These are phyloP conservation scores for Proales similis DNA, from an alignment of 1,140 invertebrate genomes.

Conservation along the genomic window DNA sequence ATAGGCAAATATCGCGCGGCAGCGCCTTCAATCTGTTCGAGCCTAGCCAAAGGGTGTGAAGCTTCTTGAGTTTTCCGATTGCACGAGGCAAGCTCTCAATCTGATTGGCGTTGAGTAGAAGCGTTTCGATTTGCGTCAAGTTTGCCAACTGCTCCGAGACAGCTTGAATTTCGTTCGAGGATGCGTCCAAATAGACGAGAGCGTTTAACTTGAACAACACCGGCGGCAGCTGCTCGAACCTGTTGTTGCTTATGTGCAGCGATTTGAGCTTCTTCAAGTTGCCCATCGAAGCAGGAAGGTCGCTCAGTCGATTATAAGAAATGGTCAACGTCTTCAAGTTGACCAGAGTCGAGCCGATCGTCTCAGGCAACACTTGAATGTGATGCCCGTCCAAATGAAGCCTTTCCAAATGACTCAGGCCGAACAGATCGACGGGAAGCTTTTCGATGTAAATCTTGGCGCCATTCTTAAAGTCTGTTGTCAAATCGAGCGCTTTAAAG, in stretches of 20 bases:
- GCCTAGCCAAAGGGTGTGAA: slow-evolving; percentile 50
- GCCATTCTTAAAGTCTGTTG: slow-evolving; percentile 50
- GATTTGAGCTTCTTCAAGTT: slow-evolving; percentile 47
- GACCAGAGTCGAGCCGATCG: slow-evolving; percentile 43
- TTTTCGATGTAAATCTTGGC: slow-evolving; percentile 45
- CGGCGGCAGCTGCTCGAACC: slow-evolving; percentile 44
- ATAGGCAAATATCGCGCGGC: slow-evolving; percentile 46
- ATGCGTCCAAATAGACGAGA: slow-evolving; percentile 50
- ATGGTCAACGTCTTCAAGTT: slow-evolving; percentile 49
- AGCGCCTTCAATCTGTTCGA: slow-evolving; percentile 46
- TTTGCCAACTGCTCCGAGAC: slow-evolving; percentile 46
- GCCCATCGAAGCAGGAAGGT: slow-evolving; percentile 45
- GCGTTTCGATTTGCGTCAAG: slow-evolving; percentile 45
- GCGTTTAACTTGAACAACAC: slow-evolving; percentile 41
- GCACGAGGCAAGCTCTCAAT: slow-evolving; percentile 46
- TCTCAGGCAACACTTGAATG: slow-evolving; percentile 45
- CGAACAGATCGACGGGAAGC: slow-evolving; percentile 45
- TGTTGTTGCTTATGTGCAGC: slow-evolving; percentile 51
- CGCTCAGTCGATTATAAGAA: slow-evolving; percentile 48
- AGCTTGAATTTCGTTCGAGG: slow-evolving; percentile 43
- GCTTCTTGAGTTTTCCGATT: slow-evolving; percentile 44
- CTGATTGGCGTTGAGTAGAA: slow-evolving; percentile 48
- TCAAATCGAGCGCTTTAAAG: slow-evolving; percentile 52
- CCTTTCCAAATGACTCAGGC: slow-evolving; percentile 46
- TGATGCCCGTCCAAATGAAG: slow-evolving; percentile 53